Evolutionary conservation across 2,888 invertebrate species (phyloP).

Genomic region (Lithodes maja): DNA sequence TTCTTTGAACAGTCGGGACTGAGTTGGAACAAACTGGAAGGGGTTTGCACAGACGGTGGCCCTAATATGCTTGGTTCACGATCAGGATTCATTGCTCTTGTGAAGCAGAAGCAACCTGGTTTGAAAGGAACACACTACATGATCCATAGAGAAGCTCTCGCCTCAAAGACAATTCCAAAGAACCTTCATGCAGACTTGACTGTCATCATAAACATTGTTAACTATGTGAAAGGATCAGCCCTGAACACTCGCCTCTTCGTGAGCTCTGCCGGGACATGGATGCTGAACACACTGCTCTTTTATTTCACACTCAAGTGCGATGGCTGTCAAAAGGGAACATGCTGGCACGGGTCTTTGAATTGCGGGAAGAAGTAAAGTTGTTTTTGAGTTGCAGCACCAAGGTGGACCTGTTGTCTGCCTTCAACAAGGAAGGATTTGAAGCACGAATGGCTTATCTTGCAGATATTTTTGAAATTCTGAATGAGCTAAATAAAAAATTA

Average conservation of each 20-base stretch:
- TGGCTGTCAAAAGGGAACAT: conserved; percentile 4
- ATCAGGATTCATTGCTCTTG: background rate
- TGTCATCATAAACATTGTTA: conserved; percentile 17
- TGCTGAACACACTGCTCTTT: conserved; percentile 23
- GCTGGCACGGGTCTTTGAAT: conserved; percentile 17
- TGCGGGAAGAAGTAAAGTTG: conserved; percentile 33
- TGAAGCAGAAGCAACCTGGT: background rate
- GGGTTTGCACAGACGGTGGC: background rate
- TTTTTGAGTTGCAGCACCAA: conserved; percentile 7
- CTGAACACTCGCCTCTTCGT: conserved; percentile 18
- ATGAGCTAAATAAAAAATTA: conserved; percentile 16
- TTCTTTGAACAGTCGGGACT: background rate
- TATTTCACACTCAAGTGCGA: conserved; percentile 3
- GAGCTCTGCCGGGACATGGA: background rate
- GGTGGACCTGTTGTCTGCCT: conserved; percentile 28
- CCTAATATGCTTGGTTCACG: background rate
- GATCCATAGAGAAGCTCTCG: conserved; percentile 30
- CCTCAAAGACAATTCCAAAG: background rate
- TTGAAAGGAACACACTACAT: conserved; percentile 12
- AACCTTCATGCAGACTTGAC: conserved; percentile 18
- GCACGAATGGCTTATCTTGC: background rate
- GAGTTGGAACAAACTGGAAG: conserved; percentile 5
- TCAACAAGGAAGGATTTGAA: conserved; percentile 10
- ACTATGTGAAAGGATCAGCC: conserved; percentile 30
- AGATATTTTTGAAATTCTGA: background rate